A percentile compares a stretch with the other conserved stretches of the same genome.
Evolutionary conservation across 2,113 vertebrate species (phyloP).

Genomic region (Dromaius novaehollandiae): DNA sequence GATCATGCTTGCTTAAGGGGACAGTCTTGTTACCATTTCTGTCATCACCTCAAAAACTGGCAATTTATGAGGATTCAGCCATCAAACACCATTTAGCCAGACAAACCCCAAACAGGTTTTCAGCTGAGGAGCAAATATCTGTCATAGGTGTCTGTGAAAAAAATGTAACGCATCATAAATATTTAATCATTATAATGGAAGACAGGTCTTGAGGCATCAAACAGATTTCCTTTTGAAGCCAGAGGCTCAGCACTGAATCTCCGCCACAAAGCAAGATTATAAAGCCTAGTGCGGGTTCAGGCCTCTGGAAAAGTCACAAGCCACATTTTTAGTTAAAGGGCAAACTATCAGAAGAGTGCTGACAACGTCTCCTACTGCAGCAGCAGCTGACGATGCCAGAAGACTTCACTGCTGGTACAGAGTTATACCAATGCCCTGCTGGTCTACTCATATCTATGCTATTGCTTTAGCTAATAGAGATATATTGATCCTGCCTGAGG

Average conservation of each 20-base stretch:
- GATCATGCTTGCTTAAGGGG: neutral
- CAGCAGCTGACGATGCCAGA: neutral
- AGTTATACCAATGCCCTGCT: conserved; percentile 19
- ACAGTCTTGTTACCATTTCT: neutral
- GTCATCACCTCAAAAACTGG: neutral
- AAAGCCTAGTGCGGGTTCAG: neutral
- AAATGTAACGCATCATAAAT: neutral
- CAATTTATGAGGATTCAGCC: neutral
- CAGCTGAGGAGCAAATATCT: neutral
- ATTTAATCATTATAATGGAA: neutral
- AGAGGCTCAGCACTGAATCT: neutral
- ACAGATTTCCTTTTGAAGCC: neutral
- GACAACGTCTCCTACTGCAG: neutral
- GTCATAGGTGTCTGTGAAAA: neutral
- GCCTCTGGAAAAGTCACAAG: conserved; percentile 10
- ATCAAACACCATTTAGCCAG: neutral
- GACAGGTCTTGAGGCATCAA: neutral
- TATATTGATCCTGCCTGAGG: neutral
- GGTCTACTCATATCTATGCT: conserved; percentile 20
- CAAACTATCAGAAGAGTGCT: neutral
- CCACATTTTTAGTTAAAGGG: neutral
- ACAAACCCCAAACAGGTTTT: neutral
- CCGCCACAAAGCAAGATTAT: neutral
- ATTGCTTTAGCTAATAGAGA: neutral
- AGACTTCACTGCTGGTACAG: neutral